These are phyloP conservation scores for Palloptera scutellata DNA, from an alignment of 2,888 invertebrate species.

Conservation along the genomic window DNA sequence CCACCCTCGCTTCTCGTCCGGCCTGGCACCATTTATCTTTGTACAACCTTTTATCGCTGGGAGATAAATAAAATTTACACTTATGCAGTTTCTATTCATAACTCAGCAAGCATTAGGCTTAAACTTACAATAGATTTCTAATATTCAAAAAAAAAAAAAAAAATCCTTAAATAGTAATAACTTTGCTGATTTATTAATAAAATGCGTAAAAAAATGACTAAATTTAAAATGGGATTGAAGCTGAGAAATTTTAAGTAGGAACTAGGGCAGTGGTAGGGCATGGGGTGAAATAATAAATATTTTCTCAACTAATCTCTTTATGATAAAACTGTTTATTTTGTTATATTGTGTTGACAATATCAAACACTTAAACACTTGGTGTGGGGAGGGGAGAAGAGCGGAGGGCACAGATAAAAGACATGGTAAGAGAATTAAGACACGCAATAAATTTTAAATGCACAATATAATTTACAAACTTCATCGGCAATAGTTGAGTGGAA, in stretches of 20 bases:
- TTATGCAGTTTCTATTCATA: no score
- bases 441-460: no score
- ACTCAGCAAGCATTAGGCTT: no score
- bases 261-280: not conserved
- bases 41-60: no score
- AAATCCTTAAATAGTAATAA: not conserved
- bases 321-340: conserved; percentile 54
- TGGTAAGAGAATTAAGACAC: no score
- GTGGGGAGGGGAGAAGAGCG: not conserved
- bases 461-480: no score
- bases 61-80: no score
- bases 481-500: no score
- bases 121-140: no score
- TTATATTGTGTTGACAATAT: conserved; percentile 41
- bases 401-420: no score
- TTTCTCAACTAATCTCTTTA: conserved; percentile 54
- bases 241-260: not conserved
- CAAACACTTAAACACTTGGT: conserved; percentile 38
- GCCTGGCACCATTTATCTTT: no score
- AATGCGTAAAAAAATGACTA: not conserved
- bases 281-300: conserved; percentile 14
- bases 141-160: not conserved
- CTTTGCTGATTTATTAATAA: conserved; percentile 1
- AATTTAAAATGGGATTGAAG: not conserved
- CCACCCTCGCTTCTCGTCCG: no score